Conservation (phyloP, 2,113 vertebrate species). For the Sander vitreus region DNA sequence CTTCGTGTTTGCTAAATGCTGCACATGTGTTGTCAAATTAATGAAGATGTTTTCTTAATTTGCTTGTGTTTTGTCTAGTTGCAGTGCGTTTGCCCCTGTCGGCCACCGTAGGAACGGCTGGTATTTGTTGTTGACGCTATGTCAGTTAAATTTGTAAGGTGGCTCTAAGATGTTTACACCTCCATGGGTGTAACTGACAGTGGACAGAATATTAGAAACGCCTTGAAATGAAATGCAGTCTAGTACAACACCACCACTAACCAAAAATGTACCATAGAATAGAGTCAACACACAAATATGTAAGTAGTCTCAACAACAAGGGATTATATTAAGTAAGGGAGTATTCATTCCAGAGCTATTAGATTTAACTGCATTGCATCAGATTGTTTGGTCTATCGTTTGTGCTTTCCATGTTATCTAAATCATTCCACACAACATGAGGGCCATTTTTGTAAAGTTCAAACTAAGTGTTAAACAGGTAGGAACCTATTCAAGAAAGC, state of each 20-base stretch:
- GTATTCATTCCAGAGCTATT: background rate
- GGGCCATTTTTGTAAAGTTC: background rate
- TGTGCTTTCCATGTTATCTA: too few relatives aligned
- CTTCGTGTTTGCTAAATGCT: too few relatives aligned
- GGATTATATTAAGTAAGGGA: background rate
- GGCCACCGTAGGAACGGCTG: too few relatives aligned
- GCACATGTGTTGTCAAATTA: too few relatives aligned
- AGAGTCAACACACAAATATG: background rate
- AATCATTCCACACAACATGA: background rate
- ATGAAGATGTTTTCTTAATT: too few relatives aligned
- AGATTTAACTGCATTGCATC: background rate
- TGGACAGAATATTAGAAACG: background rate
- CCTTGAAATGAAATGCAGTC: background rate
- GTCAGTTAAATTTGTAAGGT: background rate
- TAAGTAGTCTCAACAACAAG: background rate
- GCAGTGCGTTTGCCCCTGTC: too few relatives aligned
- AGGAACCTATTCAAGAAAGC: background rate
- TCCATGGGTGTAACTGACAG: background rate
- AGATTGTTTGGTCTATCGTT: too few relatives aligned
- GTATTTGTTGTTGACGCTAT: background rate
- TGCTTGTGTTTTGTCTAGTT: too few relatives aligned
- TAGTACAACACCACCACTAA: background rate
- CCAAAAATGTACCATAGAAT: too few relatives aligned
- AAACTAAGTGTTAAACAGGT: background rate
- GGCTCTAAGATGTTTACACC: too few relatives aligned